Evolutionary conservation across 2,797 vertebrate species (phyloP).

Genomic region (Lithobates pipiens): DNA sequence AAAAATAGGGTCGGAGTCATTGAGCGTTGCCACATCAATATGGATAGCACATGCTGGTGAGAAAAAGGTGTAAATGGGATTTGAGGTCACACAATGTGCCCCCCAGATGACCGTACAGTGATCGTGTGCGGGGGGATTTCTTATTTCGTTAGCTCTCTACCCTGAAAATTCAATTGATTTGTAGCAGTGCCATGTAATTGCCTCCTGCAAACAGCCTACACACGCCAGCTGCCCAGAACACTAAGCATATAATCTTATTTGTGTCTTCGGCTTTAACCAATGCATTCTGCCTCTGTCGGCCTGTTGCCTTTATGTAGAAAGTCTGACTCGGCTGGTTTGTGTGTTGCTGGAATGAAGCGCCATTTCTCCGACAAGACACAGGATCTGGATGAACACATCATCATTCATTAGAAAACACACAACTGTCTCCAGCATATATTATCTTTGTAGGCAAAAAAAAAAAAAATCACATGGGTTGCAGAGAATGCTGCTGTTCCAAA

Average conservation of each 20-base stretch:
- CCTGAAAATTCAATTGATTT: slow-evolving; percentile 63
- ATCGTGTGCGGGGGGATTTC: slow-evolving; percentile 1
- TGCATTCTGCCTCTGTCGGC: neutral
- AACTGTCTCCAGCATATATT: neutral
- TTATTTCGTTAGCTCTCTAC: slow-evolving; percentile 42
- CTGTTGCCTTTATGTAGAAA: neutral
- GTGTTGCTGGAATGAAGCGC: neutral
- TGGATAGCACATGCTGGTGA: slow-evolving; percentile 14
- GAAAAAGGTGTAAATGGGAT: slow-evolving; percentile 14
- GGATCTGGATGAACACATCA: neutral
- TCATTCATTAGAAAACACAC: neutral
- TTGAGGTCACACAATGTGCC: neutral
- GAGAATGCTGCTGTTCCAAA: neutral
- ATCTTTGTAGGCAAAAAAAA: neutral
- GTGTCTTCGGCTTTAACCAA: neutral
- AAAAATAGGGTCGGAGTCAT: neutral
- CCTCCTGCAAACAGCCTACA: slow-evolving; percentile 14
- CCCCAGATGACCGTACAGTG: neutral
- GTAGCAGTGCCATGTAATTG: slow-evolving; percentile 63
- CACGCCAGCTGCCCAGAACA: slow-evolving; percentile 20
- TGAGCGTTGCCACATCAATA: neutral
- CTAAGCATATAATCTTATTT: slow-evolving; percentile 21
- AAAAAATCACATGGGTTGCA: too few species aligned
- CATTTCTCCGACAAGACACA: neutral
- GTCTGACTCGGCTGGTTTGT: neutral